Evolutionary conservation across 2,888 invertebrate genomes (phyloP), one percentile per base, ranked within the genome.

Genomic region (Clitarchus hookeri): DNA sequence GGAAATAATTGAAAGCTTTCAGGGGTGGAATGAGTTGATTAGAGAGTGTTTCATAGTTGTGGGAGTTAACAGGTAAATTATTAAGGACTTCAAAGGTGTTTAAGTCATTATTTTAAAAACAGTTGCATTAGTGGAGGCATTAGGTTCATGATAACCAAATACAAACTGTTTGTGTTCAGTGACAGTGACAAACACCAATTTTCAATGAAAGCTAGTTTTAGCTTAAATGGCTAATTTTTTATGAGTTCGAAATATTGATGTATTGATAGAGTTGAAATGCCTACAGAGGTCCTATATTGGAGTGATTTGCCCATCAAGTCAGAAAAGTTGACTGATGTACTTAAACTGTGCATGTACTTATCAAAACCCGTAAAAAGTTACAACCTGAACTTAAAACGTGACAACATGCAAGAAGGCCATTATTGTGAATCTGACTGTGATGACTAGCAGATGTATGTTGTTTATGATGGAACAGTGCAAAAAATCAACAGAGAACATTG

Each of bases 81-180:
- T 65, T 6, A n/a, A n/a, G 65, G 65, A 65, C n/a, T 65, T 65
- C 65, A 65, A 65, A 65, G 65, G 65, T 65, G 65, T 82, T 82
- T 82, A 6, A 82, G 11, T 16, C 19, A 44, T 82, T 82, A 82
- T 82, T 82, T 36, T 23, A 26, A 82, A 82, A 9, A 25, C 8
- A 65, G 65, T 65, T 65, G 65, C n/a, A 6, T 26, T 23, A 82
- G 27, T 26, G 82, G 0, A 36, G 82, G 82, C 36, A 27, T 19
- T 26, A 82, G 82, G 82, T 26, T 82, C 82, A 82, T 27, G 82
- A 82, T 82, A 82, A 36, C 82, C 3, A 82, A 82, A 82, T 82
- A 82, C 44, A 82, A 82, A 23, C 44, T 65, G 44, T 23, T 82
- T 82, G 36, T 82, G 36, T 36, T 82, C 82, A 19, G 36, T 44